A percentile compares a stretch with the other conserved stretches of the same genome.
phyloP scores from a whole-genome alignment of 2,797 vertebrate genomes.

The Molossus alvarezi region DNA sequence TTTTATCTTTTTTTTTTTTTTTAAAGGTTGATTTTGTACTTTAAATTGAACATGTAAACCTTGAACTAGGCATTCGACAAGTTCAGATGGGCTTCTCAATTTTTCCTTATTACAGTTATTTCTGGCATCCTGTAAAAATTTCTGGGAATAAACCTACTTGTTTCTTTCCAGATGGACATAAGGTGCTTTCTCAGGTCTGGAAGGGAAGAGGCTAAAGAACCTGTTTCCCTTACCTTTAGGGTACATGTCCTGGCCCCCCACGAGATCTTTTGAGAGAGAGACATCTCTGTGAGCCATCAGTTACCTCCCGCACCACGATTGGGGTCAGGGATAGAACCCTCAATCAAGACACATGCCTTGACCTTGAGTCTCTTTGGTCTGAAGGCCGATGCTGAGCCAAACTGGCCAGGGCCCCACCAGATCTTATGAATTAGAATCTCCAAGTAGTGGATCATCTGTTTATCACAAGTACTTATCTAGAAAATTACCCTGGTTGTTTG shows the following conservation, averaged over 20 bases:
- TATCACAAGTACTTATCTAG: conserved; percentile 61
- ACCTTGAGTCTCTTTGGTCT: too few relatives aligned
- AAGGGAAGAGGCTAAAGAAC: conserved; percentile 50
- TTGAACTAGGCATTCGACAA: conserved; percentile 13
- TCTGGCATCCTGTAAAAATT: conserved; percentile 50
- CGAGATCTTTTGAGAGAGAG: neutral
- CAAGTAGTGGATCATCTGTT: neutral
- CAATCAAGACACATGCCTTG: too few relatives aligned
- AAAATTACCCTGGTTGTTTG: conserved; percentile 59
- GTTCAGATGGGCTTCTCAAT: conserved; percentile 27
- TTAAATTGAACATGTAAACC: conserved; percentile 38
- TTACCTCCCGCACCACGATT: too few relatives aligned
- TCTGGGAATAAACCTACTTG: neutral
- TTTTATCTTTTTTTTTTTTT: neutral
- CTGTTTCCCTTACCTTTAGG: conserved; percentile 21
- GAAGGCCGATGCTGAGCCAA: too few relatives aligned
- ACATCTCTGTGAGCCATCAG: too few relatives aligned
- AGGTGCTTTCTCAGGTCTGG: neutral
- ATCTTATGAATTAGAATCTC: conserved; percentile 68
- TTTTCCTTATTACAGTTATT: conserved; percentile 57
- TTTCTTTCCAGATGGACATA: neutral
- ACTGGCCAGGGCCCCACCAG: too few relatives aligned
- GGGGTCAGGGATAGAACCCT: too few relatives aligned
- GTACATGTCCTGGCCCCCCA: neutral
- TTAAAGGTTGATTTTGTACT: conserved; percentile 48